Evolutionary conservation across 2,113 vertebrate species (phyloP), one percentile per base, ranked within the genome.

Genomic region (Aegithalos caudatus): DNA sequence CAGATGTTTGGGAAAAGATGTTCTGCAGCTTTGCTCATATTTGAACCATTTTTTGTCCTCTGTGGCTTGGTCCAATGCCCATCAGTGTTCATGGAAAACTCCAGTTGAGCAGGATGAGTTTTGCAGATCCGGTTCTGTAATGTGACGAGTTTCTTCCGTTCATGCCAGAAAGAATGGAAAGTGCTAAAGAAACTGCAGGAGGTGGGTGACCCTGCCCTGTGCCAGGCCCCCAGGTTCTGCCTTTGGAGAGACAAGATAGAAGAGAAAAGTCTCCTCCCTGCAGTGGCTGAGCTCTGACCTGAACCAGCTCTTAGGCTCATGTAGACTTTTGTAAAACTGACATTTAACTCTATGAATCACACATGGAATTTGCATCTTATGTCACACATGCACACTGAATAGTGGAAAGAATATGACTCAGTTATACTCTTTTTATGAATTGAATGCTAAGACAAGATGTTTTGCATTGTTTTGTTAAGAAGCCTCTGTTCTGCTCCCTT

Each of bases 381-480:
- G 85, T 94, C 94, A 88, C 73, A 90, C 45, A 14, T 33, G 51
- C 62, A 79, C 69, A 31, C 35, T 29, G 81, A 80, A 44, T 51
- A 92, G 95, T 92, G 93, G 92, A 97, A 94, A 82, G 93, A 92
- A 67, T 47, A 89, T 95, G 94, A 94, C 82, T 96, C 87, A 94
- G 83, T 88, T 86, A 18, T 88, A 91, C 60, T 90, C 77, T 90
- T 96, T 93, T 97, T 89, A 95, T 96, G 94, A 97, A 95, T 88
- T 87, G 91, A 78, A 38, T 4, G 23, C 64, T 73, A 69, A 87
- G 80, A 58, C 51, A 88, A 93, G 85, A 85, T 74, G 42, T 51
- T 82, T 94, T 57, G 82, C 66, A 74, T 66, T 86, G 70, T 74
- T 90, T 64, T 88, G 53, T 40, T 2, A 1, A 76, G 66, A 65